Conservation (phyloP, 2,113 vertebrate species). For the Miniopterus natalensis region DNA sequence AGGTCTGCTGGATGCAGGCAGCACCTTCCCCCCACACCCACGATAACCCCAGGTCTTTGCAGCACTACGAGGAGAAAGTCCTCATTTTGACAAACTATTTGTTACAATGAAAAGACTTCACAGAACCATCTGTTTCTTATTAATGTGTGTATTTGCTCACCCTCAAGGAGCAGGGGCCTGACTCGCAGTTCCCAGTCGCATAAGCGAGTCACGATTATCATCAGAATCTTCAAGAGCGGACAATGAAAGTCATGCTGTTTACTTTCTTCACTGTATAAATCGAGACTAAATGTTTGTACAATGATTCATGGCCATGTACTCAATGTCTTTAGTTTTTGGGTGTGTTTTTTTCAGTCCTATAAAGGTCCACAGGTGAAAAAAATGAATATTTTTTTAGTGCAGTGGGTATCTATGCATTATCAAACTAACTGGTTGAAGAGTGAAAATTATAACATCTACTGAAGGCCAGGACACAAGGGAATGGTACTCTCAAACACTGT, state of each 20-base stretch:
- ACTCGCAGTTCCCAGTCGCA: not conserved
- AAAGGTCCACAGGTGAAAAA: constrained; percentile 32
- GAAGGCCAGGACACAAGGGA: not conserved
- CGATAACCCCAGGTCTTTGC: not conserved
- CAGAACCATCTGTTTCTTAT: constrained; percentile 81
- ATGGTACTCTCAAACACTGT: not conserved
- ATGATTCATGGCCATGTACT: not conserved
- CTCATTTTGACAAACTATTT: constrained; percentile 77
- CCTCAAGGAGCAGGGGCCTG: constrained; percentile 1
- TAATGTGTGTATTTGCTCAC: constrained; percentile 79
- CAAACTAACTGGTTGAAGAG: constrained; percentile 56
- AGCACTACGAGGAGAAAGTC: constrained; percentile 67
- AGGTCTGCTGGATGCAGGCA: not conserved
- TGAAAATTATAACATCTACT: not conserved
- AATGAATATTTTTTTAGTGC: not conserved
- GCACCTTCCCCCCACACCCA: not conserved
- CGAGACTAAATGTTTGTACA: constrained; percentile 67
- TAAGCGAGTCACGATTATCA: constrained; percentile 55
- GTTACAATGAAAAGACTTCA: constrained; percentile 80
- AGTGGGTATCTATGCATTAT: not conserved
- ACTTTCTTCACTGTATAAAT: constrained; percentile 71
- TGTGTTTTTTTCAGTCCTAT: not conserved
- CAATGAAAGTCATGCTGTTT: constrained; percentile 56
- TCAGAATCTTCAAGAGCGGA: constrained; percentile 46
- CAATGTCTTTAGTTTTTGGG: not conserved